Evolutionary conservation across 1,140 invertebrate genomes (phyloP).

Genomic region (Grapholita molesta): DNA sequence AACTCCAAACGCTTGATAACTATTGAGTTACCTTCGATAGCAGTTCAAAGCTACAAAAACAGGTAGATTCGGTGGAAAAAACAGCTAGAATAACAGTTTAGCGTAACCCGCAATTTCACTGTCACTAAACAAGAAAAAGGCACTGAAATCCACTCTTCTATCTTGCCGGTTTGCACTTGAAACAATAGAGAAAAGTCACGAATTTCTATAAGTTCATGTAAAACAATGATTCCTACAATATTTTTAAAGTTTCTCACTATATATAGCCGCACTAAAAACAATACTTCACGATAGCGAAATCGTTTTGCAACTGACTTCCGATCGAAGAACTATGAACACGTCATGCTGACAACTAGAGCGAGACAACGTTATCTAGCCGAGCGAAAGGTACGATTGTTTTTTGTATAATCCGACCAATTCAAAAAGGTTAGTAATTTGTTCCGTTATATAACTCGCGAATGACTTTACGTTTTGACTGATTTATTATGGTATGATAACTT

Average conservation of each 20-base stretch:
- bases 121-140: not conserved
- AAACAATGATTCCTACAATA: constrained; percentile 8
- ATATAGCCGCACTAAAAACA: constrained; percentile 29
- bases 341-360: constrained; percentile 53
- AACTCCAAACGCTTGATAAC: not conserved
- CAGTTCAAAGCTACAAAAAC: constrained; percentile 1
- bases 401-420: constrained; percentile 30
- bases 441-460: not conserved
- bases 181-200: not conserved
- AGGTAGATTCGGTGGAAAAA: not conserved
- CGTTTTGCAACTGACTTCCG: constrained; percentile 68
- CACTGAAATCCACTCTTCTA: constrained; percentile 15
- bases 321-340: constrained; percentile 51
- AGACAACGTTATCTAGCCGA: constrained; percentile 40
- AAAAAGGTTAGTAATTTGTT: constrained; percentile 21
- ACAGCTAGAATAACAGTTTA: not conserved
- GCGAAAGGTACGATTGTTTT: constrained; percentile 22
- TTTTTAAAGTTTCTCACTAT: constrained; percentile 1
- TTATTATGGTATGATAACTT: not conserved
- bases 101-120: not conserved
- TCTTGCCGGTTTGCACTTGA: not conserved
- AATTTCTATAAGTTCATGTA: not conserved
- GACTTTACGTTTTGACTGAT: not conserved
- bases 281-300: constrained; percentile 40
- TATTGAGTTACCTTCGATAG: constrained; percentile 2